A percentile compares a stretch with the other conserved stretches of the same genome.
Evolutionary conservation across 2,113 vertebrate genomes (phyloP).

Genomic region (Eulemur rufifrons): DNA sequence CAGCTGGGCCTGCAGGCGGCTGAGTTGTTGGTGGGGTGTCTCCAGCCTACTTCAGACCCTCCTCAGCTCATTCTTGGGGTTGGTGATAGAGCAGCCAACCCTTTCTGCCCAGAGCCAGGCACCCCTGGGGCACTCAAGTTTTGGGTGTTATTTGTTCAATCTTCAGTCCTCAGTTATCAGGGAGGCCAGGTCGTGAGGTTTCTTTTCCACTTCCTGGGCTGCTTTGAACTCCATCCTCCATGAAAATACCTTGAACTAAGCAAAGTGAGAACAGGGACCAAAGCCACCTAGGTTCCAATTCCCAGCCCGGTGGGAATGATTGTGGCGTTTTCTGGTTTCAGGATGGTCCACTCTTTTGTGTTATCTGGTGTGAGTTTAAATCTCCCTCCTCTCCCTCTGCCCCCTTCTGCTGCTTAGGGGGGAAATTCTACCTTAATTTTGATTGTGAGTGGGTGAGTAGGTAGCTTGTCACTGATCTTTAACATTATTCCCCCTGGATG

Average conservation of each 20-base stretch:
- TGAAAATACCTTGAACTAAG: background rate
- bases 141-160: conserved; percentile 26
- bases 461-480: background rate
- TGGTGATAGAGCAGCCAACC: background rate
- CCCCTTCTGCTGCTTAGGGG: background rate
- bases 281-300: background rate
- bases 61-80: background rate
- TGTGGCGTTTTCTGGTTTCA: background rate
- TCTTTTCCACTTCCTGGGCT: background rate
- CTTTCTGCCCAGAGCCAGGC: background rate
- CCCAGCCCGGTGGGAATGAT: background rate
- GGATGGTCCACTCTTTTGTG: background rate
- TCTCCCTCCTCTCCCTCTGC: background rate
- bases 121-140: background rate
- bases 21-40: background rate
- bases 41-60: background rate
- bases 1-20: background rate
- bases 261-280: background rate
- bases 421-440: background rate
- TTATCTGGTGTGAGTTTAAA: background rate
- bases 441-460: background rate
- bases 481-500: background rate
- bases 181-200: background rate
- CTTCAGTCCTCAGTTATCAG: background rate
- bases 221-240: background rate